Evolutionary conservation across 2,888 invertebrate genomes (phyloP).

Genomic region (Metopia argyrocephala): DNA sequence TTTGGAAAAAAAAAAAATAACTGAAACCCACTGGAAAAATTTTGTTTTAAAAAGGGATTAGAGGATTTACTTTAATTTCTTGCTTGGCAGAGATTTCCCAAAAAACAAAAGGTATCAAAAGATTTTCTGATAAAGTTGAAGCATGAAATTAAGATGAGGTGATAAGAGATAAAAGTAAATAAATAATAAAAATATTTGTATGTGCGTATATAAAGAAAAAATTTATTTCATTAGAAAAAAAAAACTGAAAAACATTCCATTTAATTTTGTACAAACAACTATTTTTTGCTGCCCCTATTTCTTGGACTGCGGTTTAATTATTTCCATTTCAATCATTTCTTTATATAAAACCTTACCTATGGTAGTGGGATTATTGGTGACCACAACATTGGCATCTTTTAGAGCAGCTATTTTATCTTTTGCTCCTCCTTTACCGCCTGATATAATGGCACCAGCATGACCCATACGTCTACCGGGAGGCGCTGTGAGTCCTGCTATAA

Average conservation of each 20-base stretch:
- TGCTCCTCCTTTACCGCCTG: constrained; percentile 98
- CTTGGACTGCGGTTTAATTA: constrained; percentile 44
- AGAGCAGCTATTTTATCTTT: constrained; percentile 97
- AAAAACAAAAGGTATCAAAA: neutral
- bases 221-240: neutral
- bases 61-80: neutral
- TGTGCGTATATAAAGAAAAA: neutral
- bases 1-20: neutral
- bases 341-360: constrained; percentile 92
- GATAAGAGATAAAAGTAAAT: neutral
- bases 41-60: constrained; percentile 3
- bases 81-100: neutral
- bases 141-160: constrained; percentile 14
- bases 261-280: neutral
- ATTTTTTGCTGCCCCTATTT: neutral
- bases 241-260: neutral
- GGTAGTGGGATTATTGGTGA: constrained; percentile 93
- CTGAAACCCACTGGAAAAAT: neutral
- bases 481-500: constrained; percentile 98
- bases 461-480: constrained; percentile 99
- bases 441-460: constrained; percentile 99
- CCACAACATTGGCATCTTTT: constrained; percentile 92
- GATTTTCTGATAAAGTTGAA: constrained; percentile 11
- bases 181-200: neutral
- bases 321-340: constrained; percentile 89